These are phyloP conservation scores for Gnathonemus longibarbis DNA, from an alignment of 2,113 vertebrate genomes.

Conservation along the genomic window DNA sequence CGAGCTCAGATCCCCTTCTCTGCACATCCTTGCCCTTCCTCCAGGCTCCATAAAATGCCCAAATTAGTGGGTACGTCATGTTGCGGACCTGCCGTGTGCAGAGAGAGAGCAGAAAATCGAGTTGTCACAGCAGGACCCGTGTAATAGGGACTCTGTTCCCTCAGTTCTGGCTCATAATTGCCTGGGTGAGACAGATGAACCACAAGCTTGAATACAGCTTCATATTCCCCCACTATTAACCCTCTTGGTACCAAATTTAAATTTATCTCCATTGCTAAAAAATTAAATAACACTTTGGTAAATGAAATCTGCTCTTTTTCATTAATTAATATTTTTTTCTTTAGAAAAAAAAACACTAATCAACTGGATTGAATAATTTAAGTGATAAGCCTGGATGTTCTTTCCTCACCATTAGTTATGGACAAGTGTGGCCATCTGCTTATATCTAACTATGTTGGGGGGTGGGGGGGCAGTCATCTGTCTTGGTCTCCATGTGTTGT, in stretches of 20 bases:
- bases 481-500: too few species aligned
- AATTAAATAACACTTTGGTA: background rate
- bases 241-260: conserved; percentile 30
- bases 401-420: too few species aligned
- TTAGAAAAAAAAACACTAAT: background rate
- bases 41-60: conserved; percentile 80
- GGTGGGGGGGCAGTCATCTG: too few species aligned
- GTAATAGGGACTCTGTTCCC: conserved; percentile 73
- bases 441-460: too few species aligned
- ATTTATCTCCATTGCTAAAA: background rate
- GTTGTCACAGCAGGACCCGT: conserved; percentile 81
- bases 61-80: conserved; percentile 87
- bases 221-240: conserved; percentile 63
- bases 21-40: conserved; percentile 62
- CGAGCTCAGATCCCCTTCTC: conserved; percentile 74
- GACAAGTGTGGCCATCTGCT: too few species aligned
- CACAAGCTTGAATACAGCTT: conserved; percentile 39
- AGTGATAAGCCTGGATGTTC: too few species aligned
- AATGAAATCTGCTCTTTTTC: background rate
- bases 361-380: background rate
- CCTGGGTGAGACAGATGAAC: conserved; percentile 74
- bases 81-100: conserved; percentile 70
- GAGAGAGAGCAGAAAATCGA: conserved; percentile 84
- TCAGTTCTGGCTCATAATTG: conserved; percentile 74
- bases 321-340: background rate